Percentiles rank a stretch among this genome's conserved stretches.
Conservation (phyloP, 2,888 invertebrate genomes). For the Spilosoma lubricipeda region DNA sequence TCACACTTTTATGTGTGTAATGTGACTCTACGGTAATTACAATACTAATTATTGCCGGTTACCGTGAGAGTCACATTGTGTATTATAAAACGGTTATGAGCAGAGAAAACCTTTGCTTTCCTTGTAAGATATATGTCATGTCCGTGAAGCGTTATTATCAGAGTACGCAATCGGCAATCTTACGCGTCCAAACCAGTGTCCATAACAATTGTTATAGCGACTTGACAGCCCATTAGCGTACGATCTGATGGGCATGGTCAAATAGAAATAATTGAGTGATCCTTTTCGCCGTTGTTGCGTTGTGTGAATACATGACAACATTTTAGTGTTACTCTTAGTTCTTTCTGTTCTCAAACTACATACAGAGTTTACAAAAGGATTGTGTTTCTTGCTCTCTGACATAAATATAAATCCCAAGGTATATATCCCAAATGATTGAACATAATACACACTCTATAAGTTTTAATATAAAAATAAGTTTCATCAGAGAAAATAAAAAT, state of each 20-base stretch:
- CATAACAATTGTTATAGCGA: background rate
- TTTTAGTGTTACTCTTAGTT: background rate
- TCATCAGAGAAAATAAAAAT: background rate
- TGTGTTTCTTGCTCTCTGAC: background rate
- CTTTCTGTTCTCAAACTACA: background rate
- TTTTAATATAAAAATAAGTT: no score
- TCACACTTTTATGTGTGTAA: background rate
- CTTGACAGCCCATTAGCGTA: background rate
- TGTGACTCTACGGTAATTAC: background rate
- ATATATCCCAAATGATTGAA: no score
- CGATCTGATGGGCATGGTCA: background rate
- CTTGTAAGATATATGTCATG: background rate
- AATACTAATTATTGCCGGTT: background rate
- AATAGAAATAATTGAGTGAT: background rate
- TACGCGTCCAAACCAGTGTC: background rate
- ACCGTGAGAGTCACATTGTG: background rate
- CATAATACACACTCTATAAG: no score
- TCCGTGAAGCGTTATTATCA: background rate
- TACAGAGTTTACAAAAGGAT: no score
- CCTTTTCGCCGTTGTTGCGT: background rate
- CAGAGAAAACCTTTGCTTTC: background rate
- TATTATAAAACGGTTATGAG: background rate
- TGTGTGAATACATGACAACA: background rate
- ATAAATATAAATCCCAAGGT: no score
- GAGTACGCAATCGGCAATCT: background rate